Evolutionary conservation across 2,888 invertebrate genomes (phyloP).

Genomic region (Yponomeuta cagnagella): DNA sequence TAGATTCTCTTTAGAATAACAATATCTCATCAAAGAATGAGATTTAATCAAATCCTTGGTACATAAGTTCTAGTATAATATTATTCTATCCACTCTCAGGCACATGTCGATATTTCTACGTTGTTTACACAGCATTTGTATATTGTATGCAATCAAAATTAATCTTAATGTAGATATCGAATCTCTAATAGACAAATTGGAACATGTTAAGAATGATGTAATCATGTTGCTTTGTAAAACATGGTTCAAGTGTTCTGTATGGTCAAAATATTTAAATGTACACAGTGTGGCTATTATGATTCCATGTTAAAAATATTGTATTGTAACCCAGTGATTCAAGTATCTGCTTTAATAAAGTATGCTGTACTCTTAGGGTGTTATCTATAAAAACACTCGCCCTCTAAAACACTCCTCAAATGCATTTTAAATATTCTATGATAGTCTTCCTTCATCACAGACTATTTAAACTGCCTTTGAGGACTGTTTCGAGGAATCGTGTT

Average conservation of each 20-base stretch:
- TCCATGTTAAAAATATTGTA: constrained; percentile 5
- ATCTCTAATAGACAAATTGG: constrained; percentile 13
- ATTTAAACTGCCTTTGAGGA: too few species aligned
- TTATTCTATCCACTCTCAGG: constrained; percentile 7
- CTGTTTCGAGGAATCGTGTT: too few species aligned
- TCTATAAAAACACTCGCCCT: too few species aligned
- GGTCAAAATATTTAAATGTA: constrained; percentile 1
- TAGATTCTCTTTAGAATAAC: not conserved
- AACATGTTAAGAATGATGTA: not conserved
- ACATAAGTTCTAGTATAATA: constrained; percentile 20
- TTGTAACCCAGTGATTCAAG: constrained; percentile 14
- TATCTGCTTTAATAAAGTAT: constrained; percentile 35
- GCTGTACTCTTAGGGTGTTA: constrained; percentile 38
- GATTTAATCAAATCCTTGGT: constrained; percentile 29
- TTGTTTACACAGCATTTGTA: constrained; percentile 3
- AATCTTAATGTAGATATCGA: constrained; percentile 9
- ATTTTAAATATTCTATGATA: too few species aligned
- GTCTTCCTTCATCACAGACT: too few species aligned
- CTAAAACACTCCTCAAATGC: too few species aligned
- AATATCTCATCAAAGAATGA: constrained; percentile 40
- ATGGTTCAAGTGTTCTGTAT: not conserved
- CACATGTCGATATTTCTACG: not conserved
- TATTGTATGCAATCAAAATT: constrained; percentile 7
- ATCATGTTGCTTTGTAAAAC: constrained; percentile 7
- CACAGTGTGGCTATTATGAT: not conserved